These are phyloP conservation scores for Syrphus vitripennis DNA, from an alignment of 2,888 invertebrate species.

Conservation along the genomic window DNA sequence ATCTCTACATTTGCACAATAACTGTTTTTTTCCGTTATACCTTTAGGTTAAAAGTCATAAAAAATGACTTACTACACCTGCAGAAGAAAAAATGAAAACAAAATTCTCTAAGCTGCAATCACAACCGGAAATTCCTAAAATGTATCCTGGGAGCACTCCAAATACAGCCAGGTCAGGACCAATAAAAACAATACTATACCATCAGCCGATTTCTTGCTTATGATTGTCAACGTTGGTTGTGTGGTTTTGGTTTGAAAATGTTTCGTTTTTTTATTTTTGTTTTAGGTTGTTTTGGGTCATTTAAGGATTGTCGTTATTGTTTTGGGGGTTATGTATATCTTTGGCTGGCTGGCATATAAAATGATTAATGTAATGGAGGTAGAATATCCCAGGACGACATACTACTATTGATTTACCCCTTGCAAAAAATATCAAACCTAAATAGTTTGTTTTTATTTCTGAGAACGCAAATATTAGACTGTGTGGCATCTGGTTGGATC, in stretches of 20 bases:
- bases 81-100: slow-evolving; percentile 28
- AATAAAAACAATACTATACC: slow-evolving; percentile 63
- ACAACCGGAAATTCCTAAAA: slow-evolving; percentile 36
- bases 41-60: slow-evolving; percentile 55
- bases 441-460: slow-evolving; percentile 13
- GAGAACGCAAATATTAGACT: slow-evolving; percentile 60
- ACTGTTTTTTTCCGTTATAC: slow-evolving; percentile 32
- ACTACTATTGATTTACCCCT: slow-evolving; percentile 25
- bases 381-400: not conserved
- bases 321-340: not conserved
- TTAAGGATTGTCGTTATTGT: not conserved
- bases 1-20: slow-evolving; percentile 32
- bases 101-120: slow-evolving; percentile 59
- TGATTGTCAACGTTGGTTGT: slow-evolving; percentile 61
- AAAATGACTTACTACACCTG: slow-evolving; percentile 71
- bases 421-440: slow-evolving; percentile 5
- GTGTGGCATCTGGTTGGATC: slow-evolving; percentile 59
- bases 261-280: not conserved
- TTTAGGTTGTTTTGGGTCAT: slow-evolving; percentile 54
- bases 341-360: not conserved
- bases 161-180: slow-evolving; percentile 35
- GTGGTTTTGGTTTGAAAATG: slow-evolving; percentile 26
- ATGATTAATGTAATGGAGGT: slow-evolving; percentile 59
- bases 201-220: slow-evolving; percentile 64
- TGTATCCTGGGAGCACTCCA: slow-evolving; percentile 63